Evolutionary conservation across 64 coral and sea anemone species (phyloP), one percentile per base, ranked within the genome.

Genomic region (Pachyseris speciosa): DNA sequence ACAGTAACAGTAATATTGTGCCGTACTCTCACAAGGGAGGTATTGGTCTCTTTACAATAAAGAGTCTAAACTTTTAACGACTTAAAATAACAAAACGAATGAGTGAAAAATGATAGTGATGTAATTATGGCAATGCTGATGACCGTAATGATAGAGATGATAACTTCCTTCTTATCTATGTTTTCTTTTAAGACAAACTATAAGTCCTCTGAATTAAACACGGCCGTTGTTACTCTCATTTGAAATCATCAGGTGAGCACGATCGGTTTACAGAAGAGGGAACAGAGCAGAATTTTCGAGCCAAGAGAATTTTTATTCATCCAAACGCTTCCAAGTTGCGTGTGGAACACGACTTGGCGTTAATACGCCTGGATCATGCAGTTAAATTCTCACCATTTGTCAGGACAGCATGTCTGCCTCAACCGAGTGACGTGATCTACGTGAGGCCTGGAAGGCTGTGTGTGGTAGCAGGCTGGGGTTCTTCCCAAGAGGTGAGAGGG

Each of bases 401-500:
- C 24, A 86, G 90, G 13, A 90, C 97, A 2, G 78, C 93, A 13
- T 99, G 97, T 68, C 57, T 95, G 28, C 93, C 94, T 1, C 30
- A 90, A 57, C 37, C 63, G 15, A 50, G 67, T 31, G 97, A 95
- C 19, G 66, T 69, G 6, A 58, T 88, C 11, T 57, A 95, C 39
- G 86, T 95, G 17, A 85, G 97, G 63, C 71, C 97, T 1, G 66
- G 75, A 38, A 86, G 87, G 9, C 55, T 67, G 7, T 86, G 90
- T 13, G 47, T 99, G 19, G 27, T 95, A 28, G 87, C 93, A 47
- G 97, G 97, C n/a, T 99, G 97, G 97, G 97, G 97, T 17, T 89
- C 91, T 55, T 90, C 86, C 4, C 85, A 92, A 80, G n/a, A 66
- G 41, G 89, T 94, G 74, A 72, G 88, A 31, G 58, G 9, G 52